phyloP scores from a whole-genome alignment of 2,888 invertebrate species.

The Metallyticus violacea region DNA sequence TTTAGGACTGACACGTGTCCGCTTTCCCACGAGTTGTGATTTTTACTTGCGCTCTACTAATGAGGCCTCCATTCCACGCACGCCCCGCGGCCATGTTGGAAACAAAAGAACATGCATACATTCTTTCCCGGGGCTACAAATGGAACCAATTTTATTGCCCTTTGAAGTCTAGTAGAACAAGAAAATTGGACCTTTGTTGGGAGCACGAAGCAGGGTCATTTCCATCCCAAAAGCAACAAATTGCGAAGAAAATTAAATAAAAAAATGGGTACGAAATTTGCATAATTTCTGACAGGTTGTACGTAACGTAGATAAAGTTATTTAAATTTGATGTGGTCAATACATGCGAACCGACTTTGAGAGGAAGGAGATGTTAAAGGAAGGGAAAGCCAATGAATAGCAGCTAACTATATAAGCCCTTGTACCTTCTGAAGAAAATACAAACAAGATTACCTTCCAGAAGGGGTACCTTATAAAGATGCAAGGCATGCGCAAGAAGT shows the following conservation, averaged over 20 bases:
- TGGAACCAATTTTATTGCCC: constrained; percentile 8
- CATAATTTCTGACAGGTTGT: not conserved
- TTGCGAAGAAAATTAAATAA: not conserved
- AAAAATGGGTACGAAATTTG: not conserved
- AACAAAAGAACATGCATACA: not conserved
- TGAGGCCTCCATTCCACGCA: not conserved
- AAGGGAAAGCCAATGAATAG: not conserved
- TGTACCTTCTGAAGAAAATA: not conserved
- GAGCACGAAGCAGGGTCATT: not conserved
- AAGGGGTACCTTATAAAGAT: not conserved
- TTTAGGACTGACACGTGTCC: not conserved
- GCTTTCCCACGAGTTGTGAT: not conserved
- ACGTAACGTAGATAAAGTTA: not conserved
- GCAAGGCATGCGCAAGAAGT: not conserved
- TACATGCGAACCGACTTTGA: not conserved
- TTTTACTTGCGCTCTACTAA: not conserved
- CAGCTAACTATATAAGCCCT: not conserved
- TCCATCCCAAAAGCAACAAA: not conserved
- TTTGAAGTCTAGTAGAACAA: constrained; percentile 2
- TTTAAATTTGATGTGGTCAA: not conserved
- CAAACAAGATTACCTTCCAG: not conserved
- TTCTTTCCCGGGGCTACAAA: not conserved
- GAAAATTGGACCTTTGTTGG: constrained; percentile 3
- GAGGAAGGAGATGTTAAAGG: not conserved
- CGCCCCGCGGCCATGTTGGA: not conserved